Base-by-base conservation (phyloP, 2,113 vertebrate genomes). In the Narcine bancroftii region DNA sequence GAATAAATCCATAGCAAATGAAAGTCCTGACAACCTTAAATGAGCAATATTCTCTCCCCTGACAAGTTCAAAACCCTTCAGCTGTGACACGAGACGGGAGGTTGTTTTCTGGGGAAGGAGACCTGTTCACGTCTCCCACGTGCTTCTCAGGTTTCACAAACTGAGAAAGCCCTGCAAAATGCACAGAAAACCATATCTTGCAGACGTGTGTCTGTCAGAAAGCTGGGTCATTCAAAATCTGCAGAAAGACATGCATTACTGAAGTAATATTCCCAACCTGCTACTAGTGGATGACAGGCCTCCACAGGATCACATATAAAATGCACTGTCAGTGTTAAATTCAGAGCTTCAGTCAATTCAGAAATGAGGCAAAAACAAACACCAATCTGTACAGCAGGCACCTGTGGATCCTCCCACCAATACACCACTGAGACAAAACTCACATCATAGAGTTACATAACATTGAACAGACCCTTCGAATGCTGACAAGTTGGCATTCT, bases 161-260 rank as follows among this genome's bases (percentile, higher is more conserved):
- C 71, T 45, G 42, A 91, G 65, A 42, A 42, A 47, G 11, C 24
- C 3, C 1, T 45, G 13, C 36, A 69, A 69, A 91, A 45, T 2
- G 39, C 24, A n/a, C 24, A 29, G 24, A 24, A 33, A 69, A 91
- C 47, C 65, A n/a, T 26, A 24, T 91, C 63, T 47, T 71, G 42
- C 65, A 91, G 39, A 19, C 47, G 39, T 21, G 63, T 91, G 63
- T 1, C 1, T 33, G 11, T 13, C 76, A 83, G 47, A 53, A 83
- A 83, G 47, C 39, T 10, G 24, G 45, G 63, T 63, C 69, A 3
- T 91, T 69, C 42, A 29, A 45, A 69, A 91, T 45, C 89, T 45
- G 29, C 65, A 45, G 89, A 91, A 71, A 91, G 89, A 91, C 13
- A 47, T 45, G 63, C 65, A 47, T 91, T 45, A 33, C 65, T 91